Base-by-base conservation (phyloP, 2,113 vertebrate genomes). In the Xyliphius kryptos region DNA sequence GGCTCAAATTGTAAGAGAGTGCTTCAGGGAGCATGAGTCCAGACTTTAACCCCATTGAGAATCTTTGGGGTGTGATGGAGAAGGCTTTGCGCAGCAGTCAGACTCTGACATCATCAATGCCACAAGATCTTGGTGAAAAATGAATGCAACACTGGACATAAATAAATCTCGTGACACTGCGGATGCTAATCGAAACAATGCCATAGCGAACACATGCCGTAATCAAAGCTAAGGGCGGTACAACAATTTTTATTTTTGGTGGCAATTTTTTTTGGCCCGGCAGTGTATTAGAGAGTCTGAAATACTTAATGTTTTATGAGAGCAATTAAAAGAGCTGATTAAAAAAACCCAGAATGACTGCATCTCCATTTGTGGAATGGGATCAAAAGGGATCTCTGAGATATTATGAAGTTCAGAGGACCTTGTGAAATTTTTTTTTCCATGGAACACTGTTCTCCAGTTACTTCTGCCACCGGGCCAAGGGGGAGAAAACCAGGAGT, bases 351-450 rank as follows among this genome's bases (percentile, higher is more conserved):
- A 66, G 59, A 67, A 64, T 50, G 10, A 67, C 22, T 56, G 38
- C 55, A 58, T 32, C 61, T 51, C 48, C 61, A 61, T 49, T 58
- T 67, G 52, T 61, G 57, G 65, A 63, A 37, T 37, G n/a, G 68
- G 68, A 63, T 76, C 68, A 68, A 56, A 73, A 51, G 37, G 71
- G 61, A 73, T 73, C 71, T 65, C 71, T 65, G 68, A 76, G 67
- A 76, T 69, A 46, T 68, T 73, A 70, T 73, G 63, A 37, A 71
- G 60, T 56, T 64, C 21, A 67, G 50, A 46, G 69, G 71, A 69
- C 71, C 62, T 44, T 46, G 47, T 68, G 67, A 75, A n/a, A n/a
- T n/a, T 68, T 67, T 71, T 69, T 75, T 77, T 75, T 78, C 73
- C 76, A 75, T 58, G 53, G 63, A 68, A 22, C 37, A 9, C 26